These are phyloP conservation scores for Gorsachius goisagi DNA, from an alignment of 2,113 vertebrate genomes.

Conservation along the genomic window DNA sequence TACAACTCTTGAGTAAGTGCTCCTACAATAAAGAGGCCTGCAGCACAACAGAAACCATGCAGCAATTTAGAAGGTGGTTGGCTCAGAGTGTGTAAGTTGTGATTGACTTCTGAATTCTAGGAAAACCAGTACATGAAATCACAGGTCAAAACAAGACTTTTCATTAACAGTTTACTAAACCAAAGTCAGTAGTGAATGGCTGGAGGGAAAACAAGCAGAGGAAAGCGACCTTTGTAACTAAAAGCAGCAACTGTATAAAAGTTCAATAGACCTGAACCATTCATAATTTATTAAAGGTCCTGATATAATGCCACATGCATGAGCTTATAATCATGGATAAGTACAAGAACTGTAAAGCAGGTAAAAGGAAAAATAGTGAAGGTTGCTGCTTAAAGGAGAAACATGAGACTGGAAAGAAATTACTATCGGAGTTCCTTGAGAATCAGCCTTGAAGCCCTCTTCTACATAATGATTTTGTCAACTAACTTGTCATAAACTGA, in stretches of 20 bases:
- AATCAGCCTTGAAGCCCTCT: not conserved
- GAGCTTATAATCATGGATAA: not conserved
- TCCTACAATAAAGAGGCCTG: not conserved
- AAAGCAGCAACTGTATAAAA: not conserved
- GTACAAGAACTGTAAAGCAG: not conserved
- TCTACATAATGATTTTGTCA: not conserved
- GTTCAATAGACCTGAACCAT: not conserved
- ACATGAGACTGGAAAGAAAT: not conserved
- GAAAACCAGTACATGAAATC: not conserved
- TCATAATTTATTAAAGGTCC: not conserved
- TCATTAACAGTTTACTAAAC: not conserved
- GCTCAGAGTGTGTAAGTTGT: not conserved
- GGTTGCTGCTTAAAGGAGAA: not conserved
- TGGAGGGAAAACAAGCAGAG: not conserved
- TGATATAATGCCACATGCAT: not conserved
- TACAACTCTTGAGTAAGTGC: not conserved
- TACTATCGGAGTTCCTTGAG: not conserved
- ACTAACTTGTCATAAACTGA: not conserved
- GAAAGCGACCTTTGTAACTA: not conserved
- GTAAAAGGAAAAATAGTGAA: not conserved
- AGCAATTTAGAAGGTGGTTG: not conserved
- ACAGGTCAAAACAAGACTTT: not conserved
- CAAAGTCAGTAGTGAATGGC: not conserved
- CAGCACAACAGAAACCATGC: not conserved
- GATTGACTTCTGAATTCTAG: not conserved